phyloP scores from a whole-genome alignment of 2,113 vertebrate genomes.

The Benitochromis conjunctus region DNA sequence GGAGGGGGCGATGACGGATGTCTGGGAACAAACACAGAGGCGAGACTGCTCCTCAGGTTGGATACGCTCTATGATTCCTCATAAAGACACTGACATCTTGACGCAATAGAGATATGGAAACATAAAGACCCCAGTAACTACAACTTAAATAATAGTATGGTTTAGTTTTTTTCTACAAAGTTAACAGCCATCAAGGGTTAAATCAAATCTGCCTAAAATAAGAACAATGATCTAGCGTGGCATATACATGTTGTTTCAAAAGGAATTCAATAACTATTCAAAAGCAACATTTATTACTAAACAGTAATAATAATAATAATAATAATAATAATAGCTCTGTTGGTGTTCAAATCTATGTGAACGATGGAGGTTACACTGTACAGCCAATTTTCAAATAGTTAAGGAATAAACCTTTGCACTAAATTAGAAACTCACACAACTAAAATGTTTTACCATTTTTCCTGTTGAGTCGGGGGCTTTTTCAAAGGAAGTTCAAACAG shows the following conservation, averaged over 20 bases:
- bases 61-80: neutral
- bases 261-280: neutral
- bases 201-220: neutral
- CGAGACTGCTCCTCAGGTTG: slow-evolving; percentile 16
- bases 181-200: neutral
- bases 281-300: neutral
- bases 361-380: neutral
- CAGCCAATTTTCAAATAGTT: neutral
- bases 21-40: neutral
- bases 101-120: neutral
- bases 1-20: neutral
- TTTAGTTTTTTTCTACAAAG: neutral
- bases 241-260: neutral
- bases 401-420: neutral
- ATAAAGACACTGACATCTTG: neutral
- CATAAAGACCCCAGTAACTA: neutral
- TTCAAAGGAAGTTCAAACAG: neutral
- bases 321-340: neutral
- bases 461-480: neutral
- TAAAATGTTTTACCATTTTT: neutral
- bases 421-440: neutral
- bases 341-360: neutral
- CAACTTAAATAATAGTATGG: neutral
- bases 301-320: neutral
- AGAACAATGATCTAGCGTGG: neutral